phyloP scores from a whole-genome alignment of 2,113 vertebrate genomes.

The Rissa tridactyla region DNA sequence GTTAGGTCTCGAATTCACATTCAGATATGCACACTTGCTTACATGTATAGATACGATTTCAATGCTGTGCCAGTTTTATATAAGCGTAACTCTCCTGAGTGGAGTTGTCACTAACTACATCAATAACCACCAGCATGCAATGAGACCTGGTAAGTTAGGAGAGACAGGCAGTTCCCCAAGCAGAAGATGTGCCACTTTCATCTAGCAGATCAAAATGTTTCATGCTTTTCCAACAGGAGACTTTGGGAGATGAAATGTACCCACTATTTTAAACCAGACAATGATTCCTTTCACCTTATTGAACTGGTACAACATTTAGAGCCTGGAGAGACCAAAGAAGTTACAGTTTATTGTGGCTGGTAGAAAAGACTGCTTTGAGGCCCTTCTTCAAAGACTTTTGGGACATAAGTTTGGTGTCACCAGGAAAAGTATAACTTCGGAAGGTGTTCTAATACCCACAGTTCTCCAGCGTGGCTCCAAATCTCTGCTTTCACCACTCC shows the following conservation, averaged over 20 bases:
- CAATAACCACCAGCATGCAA: not conserved
- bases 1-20: accelerated
- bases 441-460: not conserved
- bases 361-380: not conserved
- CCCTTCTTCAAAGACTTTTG: not conserved
- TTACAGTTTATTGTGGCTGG: not conserved
- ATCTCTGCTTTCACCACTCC: not conserved
- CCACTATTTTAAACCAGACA: not conserved
- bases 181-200: not conserved
- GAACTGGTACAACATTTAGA: not conserved
- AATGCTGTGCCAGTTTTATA: not conserved
- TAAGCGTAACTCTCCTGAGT: not conserved
- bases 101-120: not conserved
- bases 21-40: not conserved
- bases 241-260: accelerated
- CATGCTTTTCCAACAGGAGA: not conserved
- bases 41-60: not conserved
- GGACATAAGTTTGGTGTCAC: not conserved
- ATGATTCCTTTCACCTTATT: not conserved
- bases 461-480: not conserved
- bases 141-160: not conserved
- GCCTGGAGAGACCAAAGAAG: not conserved
- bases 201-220: not conserved
- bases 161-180: not conserved
- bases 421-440: not conserved